These are phyloP conservation scores for Thelaira solivaga DNA, from an alignment of 2,888 invertebrate species.

Conservation along the genomic window DNA sequence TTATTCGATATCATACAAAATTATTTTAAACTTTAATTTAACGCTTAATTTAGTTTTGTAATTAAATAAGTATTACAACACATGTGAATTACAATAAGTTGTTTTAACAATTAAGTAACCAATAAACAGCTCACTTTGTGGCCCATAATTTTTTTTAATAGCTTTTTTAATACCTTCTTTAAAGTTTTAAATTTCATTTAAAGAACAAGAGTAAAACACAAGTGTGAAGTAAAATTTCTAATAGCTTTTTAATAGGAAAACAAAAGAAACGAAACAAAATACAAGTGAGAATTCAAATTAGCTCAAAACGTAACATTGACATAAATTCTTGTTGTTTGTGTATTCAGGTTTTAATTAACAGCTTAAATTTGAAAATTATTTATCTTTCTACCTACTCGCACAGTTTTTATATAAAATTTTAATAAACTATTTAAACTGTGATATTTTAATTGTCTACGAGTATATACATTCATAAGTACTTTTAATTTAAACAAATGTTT, in stretches of 20 bases:
- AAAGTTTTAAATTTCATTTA: background rate
- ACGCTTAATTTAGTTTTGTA: slow-evolving; percentile 21
- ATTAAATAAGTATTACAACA: slow-evolving; percentile 19
- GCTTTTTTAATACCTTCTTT: too few relatives aligned
- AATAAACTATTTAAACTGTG: too few relatives aligned
- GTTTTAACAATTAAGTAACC: slow-evolving; percentile 26
- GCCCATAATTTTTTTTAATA: too few relatives aligned
- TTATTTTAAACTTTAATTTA: background rate
- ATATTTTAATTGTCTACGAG: too few relatives aligned
- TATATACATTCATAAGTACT: too few relatives aligned
- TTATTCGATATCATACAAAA: background rate
- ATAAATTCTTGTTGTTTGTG: slow-evolving; percentile 11
- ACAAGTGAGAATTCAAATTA: too few relatives aligned
- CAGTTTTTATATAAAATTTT: too few relatives aligned
- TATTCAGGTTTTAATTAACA: slow-evolving; percentile 29
- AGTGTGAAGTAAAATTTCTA: background rate
- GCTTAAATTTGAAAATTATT: slow-evolving; percentile 42
- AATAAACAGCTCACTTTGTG: background rate
- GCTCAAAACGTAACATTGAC: slow-evolving; percentile 51
- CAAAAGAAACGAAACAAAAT: background rate
- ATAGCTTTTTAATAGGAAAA: background rate
- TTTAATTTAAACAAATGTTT: too few relatives aligned
- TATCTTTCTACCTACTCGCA: too few relatives aligned
- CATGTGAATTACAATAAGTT: slow-evolving; percentile 7
- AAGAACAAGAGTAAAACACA: background rate